Base-by-base conservation (phyloP, 2,888 invertebrate genomes). In the Neuroscelio doddi region DNA sequence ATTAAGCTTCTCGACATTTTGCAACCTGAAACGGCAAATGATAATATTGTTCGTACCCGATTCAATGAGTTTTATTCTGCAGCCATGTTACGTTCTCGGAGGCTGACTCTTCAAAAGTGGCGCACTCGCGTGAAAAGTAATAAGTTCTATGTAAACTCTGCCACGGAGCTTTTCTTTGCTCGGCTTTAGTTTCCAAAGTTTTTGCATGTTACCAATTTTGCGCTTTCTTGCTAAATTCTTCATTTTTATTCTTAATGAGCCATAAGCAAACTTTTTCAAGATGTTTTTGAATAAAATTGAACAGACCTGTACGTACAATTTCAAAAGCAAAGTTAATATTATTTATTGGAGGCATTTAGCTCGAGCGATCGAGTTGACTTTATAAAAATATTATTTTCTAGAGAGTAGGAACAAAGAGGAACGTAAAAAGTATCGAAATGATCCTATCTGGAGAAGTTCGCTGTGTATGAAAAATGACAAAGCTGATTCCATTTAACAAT, bases 11-110 rank as follows among this genome's bases (percentile, higher is more conserved):
- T 34, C 30, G 41, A 46, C 46, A 30, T 49, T 44, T 51, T 15
- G 4, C 38, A 12, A 34, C 27, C 26, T 38, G 21, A 49, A 49
- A 34, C 27, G 49, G 21, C 42, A 27, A 53, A 49, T 27, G 56
- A 45, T 64, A 53, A 53, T 38, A 50, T 53, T 58, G 30, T 50
- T 44, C 53, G n/a, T 49, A 12, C 41, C 17, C 30, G 38, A 57
- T 49, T 57, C 38, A 21, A 21, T 24, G 36, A 38, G 38, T 38
- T 49, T 38, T 27, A 36, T 16, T 38, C 15, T 14, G 7, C 47
- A 17, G 24, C 21, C 24, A 1, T 14, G 7, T 36, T 30, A 8
- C 47, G 10, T 26, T 44, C 17, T 47, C 17, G 12, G 16, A 2
- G 12, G 7, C 7, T n/a, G n/a, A 14, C 34, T 17, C 32, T 10